A percentile compares a stretch with the other conserved stretches of the same genome.
These are phyloP conservation scores for Parazoanthus darwini DNA, from an alignment of 92 coral and sea anemone species.

Conservation along the genomic window DNA sequence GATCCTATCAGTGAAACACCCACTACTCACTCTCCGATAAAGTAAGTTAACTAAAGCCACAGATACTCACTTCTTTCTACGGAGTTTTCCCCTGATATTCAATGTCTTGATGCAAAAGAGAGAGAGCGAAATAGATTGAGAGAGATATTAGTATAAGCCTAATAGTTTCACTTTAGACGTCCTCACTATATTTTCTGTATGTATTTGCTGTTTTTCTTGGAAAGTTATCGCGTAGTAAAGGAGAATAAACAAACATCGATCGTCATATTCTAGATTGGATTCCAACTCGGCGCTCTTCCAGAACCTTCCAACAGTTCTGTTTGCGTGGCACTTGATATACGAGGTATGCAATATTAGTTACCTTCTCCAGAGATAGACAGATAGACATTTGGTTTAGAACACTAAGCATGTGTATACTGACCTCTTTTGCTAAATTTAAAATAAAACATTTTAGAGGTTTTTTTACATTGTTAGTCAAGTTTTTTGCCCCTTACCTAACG, in stretches of 20 bases:
- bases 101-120: not conserved
- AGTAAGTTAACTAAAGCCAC: not conserved
- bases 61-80: not conserved
- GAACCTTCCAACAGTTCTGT: constrained; percentile 72
- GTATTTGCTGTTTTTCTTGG: not conserved
- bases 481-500: too few species aligned
- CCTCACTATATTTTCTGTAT: not conserved
- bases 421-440: too few species aligned
- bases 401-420: too few species aligned
- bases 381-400: too few species aligned
- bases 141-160: not conserved
- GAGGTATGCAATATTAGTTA: constrained; percentile 63
- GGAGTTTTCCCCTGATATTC: not conserved
- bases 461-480: too few species aligned
- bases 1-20: not conserved
- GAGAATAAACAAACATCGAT: not conserved
- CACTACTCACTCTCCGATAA: not conserved
- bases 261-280: constrained; percentile 52
- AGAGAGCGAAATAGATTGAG: not conserved
- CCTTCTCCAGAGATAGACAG: too few species aligned
- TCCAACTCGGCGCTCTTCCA: constrained; percentile 66
- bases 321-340: constrained; percentile 87
- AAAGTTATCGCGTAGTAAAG: not conserved
- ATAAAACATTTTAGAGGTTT: too few species aligned
- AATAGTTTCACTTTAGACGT: not conserved